Evolutionary conservation across 2,113 vertebrate species (phyloP).

Genomic region (Paramisgurnus dabryanus): DNA sequence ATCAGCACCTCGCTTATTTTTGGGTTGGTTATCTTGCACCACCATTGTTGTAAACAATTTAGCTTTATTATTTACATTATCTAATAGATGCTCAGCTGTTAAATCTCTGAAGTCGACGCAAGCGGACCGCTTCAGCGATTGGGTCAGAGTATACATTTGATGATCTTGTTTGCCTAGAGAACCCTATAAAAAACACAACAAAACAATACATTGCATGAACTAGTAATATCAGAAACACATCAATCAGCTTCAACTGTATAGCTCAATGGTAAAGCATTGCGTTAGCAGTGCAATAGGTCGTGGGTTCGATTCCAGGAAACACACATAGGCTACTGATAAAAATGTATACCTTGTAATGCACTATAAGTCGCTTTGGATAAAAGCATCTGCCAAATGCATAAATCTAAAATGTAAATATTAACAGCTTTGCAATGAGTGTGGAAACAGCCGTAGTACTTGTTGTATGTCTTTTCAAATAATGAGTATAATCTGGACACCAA

Average conservation of each 20-base stretch:
- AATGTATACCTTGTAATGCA: too few species aligned
- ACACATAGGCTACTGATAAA: too few species aligned
- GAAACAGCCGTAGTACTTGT: too few species aligned
- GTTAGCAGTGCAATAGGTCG: too few species aligned
- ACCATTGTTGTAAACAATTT: not conserved
- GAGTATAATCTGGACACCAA: too few species aligned
- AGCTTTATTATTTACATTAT: not conserved
- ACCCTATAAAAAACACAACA: slow-evolving; percentile 48
- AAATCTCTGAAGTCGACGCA: slow-evolving; percentile 66
- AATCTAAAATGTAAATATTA: too few species aligned
- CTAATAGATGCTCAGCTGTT: slow-evolving; percentile 53
- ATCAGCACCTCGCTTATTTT: not conserved
- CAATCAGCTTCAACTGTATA: not conserved
- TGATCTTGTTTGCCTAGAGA: slow-evolving; percentile 38
- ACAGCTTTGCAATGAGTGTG: too few species aligned
- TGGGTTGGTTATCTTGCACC: not conserved
- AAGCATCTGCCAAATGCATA: not conserved
- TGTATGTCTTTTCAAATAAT: too few species aligned
- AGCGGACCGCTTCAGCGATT: slow-evolving; percentile 62
- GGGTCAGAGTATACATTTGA: slow-evolving; percentile 49
- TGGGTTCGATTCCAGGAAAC: too few species aligned
- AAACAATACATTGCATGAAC: not conserved
- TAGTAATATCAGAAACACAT: not conserved
- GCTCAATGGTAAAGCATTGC: too few species aligned
- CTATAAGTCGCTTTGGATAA: too few species aligned